Base-by-base conservation (phyloP, 1,140 invertebrate species). In the Euura lappo region DNA sequence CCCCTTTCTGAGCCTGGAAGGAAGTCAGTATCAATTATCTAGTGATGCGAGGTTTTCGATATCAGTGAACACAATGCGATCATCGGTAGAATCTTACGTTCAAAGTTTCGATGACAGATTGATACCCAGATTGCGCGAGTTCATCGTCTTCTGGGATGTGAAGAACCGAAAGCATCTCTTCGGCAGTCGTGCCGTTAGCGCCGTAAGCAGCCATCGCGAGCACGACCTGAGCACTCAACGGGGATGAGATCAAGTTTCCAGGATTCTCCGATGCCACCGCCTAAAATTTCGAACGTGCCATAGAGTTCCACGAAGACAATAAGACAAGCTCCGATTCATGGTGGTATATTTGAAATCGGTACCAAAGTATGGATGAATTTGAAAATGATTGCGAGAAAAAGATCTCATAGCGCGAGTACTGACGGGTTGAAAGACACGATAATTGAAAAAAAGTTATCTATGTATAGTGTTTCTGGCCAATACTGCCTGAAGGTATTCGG, bases 221-320 rank as follows among this genome's bases (percentile, higher is more conserved):
- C 28, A 28, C 28, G 28, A 28, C 28, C 28, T 28, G 80, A 51
- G 91, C 83, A 65, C 91, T 92, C 60, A 91, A 84, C 4, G 91
- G 90, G 2, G 91, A 93, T 76, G 87, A 87, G 64, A 92, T 84
- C 2, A 92, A 71, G 80, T 92, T 93, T 51, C 85, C 73, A 44
- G 79, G 70, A 46, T 2, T 70, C 2, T 70, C 70, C 5, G 11
- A 46, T 65, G 71, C 60, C 8, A 84, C 68, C 60, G n/a, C 66
- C 83, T 85, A 65, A 45, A 73, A 77, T 28, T 11, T 60, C 3
- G 3, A 28, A 28, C 28, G 28, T 28, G 28, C 28, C 28, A 28
- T 28, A 28, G 28, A 28, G 28, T 28, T 28, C 28, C 28, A 1
- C 28, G 28, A 28, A 28, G 28, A 28, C 28, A 28, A 28, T 1